These are phyloP conservation scores for Nautilus pompilius DNA, from an alignment of 1,140 invertebrate genomes.

Conservation along the genomic window DNA sequence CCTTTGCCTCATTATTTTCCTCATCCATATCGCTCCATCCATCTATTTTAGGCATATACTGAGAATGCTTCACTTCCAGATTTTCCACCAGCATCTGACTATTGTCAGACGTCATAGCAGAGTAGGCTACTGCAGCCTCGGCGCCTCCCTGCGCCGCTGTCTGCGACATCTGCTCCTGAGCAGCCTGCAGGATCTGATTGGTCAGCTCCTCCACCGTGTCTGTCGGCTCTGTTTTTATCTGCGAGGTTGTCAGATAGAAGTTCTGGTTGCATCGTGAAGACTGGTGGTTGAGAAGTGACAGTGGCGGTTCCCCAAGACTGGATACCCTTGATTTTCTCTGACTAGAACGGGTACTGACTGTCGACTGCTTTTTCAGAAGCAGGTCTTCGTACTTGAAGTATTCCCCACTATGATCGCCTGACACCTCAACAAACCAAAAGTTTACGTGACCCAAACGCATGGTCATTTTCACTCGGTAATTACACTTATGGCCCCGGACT, in stretches of 20 bases:
- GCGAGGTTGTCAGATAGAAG: background rate
- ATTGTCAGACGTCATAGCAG: no score
- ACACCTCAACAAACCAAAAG: conserved; percentile 46
- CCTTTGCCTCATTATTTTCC: no score
- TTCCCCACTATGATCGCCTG: conserved; percentile 33
- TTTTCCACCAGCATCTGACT: no score
- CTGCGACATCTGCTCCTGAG: no score
- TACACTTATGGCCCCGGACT: conserved; percentile 45
- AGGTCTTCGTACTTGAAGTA: background rate
- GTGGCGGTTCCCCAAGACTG: background rate
- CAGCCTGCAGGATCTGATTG: background rate
- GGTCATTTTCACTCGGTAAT: conserved; percentile 45
- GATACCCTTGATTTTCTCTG: background rate
- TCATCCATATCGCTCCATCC: no score
- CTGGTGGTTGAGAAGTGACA: background rate
- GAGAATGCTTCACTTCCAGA: no score
- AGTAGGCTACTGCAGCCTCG: no score
- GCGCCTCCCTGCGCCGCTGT: no score
- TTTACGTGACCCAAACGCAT: conserved; percentile 47
- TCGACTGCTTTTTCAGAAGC: background rate
- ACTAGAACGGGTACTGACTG: background rate
- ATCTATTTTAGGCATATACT: no score
- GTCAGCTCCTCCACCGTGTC: background rate
- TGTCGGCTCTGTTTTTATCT: background rate
- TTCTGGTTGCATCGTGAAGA: background rate